Percentiles rank a stretch among this genome's conserved stretches.
Evolutionary conservation across 2,797 vertebrate species (phyloP).

Genomic region (Alauda arvensis): DNA sequence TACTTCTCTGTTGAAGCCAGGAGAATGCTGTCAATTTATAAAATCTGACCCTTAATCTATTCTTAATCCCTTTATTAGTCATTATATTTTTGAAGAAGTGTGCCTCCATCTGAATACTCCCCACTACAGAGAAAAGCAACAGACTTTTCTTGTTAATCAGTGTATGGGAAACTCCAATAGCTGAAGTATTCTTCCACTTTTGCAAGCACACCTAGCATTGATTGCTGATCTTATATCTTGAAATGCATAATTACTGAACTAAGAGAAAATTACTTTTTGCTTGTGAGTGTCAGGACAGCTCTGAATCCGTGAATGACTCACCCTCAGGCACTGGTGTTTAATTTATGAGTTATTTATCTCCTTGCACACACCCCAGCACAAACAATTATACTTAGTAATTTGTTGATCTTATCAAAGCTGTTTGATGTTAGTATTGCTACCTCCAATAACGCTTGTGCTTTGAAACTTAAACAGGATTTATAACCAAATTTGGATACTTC

Average conservation of each 20-base stretch:
- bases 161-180: background rate
- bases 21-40: background rate
- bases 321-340: slow-evolving; percentile 51
- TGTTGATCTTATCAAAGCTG: slow-evolving; percentile 64
- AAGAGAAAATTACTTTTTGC: slow-evolving; percentile 61
- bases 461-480: slow-evolving; percentile 53
- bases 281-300: slow-evolving; percentile 33
- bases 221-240: slow-evolving; percentile 26
- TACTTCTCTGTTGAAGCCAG: background rate
- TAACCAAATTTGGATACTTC: slow-evolving; percentile 13
- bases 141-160: background rate
- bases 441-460: slow-evolving; percentile 38
- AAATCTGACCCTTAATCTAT: background rate
- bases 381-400: slow-evolving; percentile 72
- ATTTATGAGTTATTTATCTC: slow-evolving; percentile 71
- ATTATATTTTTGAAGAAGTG: background rate
- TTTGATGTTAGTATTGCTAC: slow-evolving; percentile 54
- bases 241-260: slow-evolving; percentile 34
- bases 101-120: background rate
- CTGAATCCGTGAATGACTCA: slow-evolving; percentile 43
- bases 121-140: background rate
- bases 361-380: slow-evolving; percentile 59
- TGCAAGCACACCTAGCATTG: slow-evolving; percentile 9
- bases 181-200: slow-evolving; percentile 7
- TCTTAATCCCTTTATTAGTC: background rate